These are phyloP conservation scores for Drosophila mimetica DNA, from an alignment of 2,888 invertebrate species.

Conservation along the genomic window DNA sequence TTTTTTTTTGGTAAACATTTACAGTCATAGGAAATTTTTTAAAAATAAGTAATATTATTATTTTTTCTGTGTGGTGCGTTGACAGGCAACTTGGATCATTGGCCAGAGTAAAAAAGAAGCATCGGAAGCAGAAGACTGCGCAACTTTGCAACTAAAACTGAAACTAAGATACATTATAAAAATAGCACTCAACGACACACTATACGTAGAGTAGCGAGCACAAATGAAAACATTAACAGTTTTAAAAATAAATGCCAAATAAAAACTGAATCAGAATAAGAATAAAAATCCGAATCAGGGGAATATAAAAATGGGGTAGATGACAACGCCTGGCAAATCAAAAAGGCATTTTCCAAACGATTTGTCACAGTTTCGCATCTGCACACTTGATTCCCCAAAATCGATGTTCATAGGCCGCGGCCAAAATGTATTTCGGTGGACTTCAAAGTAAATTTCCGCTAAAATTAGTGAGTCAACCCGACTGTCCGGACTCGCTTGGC, in stretches of 20 bases:
- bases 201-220: conserved; percentile 32
- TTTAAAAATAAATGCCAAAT: conserved; percentile 31
- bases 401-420: conserved; percentile 18
- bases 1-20: too few relatives aligned
- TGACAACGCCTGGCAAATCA: conserved; percentile 17
- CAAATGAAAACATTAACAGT: conserved; percentile 34
- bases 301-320: conserved; percentile 17
- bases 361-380: conserved; percentile 32
- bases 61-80: conserved; percentile 37
- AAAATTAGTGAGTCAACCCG: conserved; percentile 65
- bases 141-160: conserved; percentile 67
- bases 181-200: conserved; percentile 59
- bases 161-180: conserved; percentile 48
- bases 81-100: conserved; percentile 71
- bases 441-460: conserved; percentile 69
- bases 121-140: conserved; percentile 42
- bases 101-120: conserved; percentile 50
- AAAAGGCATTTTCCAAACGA: conserved; percentile 37
- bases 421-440: conserved; percentile 47
- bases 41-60: not conserved
- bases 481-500: conserved; percentile 42
- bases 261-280: conserved; percentile 4
- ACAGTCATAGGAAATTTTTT: too few relatives aligned
- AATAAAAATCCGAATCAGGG: conserved; percentile 1
- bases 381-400: conserved; percentile 26